Percentiles rank a stretch among this genome's conserved stretches.
These are phyloP conservation scores for Pycnonotus jocosus DNA, from an alignment of 2,113 vertebrate species.

Conservation along the genomic window DNA sequence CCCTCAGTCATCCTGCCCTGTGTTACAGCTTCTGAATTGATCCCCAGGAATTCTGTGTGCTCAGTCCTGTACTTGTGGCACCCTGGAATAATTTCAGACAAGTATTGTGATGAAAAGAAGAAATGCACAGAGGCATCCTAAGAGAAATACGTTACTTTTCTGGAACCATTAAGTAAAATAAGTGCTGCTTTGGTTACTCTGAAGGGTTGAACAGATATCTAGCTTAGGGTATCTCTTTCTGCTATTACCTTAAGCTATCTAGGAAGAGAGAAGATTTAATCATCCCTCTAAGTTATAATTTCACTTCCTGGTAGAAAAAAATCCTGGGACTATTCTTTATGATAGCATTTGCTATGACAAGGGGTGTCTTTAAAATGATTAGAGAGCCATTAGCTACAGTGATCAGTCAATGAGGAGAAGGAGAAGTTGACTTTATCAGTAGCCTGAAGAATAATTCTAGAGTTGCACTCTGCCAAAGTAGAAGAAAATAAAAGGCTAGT, in stretches of 20 bases:
- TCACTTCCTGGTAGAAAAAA: neutral
- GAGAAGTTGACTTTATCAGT: neutral
- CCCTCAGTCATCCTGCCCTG: neutral
- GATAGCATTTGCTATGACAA: neutral
- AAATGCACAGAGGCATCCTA: neutral
- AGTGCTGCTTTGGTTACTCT: neutral
- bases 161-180: neutral
- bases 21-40: neutral
- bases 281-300: neutral
- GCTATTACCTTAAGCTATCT: neutral
- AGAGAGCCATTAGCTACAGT: neutral
- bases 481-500: neutral
- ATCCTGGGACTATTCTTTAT: neutral
- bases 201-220: neutral
- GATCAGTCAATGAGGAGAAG: neutral
- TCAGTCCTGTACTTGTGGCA: neutral
- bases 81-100: neutral
- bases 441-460: neutral
- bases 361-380: neutral
- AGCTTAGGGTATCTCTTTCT: neutral
- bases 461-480: neutral
- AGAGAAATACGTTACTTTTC: neutral
- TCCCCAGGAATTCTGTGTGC: neutral
- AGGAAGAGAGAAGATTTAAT: neutral
- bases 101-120: neutral